Base-by-base conservation (phyloP, 1,140 invertebrate species). In the Venustaconcha ellipsiformis region DNA sequence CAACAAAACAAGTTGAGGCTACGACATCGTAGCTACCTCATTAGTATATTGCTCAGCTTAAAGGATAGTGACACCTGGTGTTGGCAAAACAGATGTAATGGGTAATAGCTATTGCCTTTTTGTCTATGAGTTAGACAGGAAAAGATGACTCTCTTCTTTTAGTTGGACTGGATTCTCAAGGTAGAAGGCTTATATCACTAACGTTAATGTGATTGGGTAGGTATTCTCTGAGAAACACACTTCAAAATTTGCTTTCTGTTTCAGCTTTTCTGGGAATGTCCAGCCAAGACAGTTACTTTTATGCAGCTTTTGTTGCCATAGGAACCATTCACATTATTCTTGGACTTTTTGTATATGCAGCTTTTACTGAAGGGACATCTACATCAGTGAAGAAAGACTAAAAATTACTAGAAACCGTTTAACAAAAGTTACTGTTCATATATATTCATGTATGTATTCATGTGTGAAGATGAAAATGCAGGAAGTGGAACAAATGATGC, bases 291-390 rank as follows among this genome's bases (percentile, higher is more conserved):
- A 87, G 89, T 72, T 95, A 93, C 82, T 94, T 94, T 72, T 93
- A 94, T 89, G 94, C 95, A 64, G 95, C 96, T 17, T 83, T 93
- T 67, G 91, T 93, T 26, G 92, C 95, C 64, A 95, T 96, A 55
- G 82, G 95, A 69, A 93, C 93, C 55, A 94, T 96, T 0, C 94
- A 96, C 89, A 80, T 94, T 5, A 95, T 97, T 78, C 94, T 96
- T 74, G 92, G 91, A 80, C 85, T 92, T 57, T 96, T 96, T 91
- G 93, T 93, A n/a, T 94, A 94, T 85, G 92, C 93, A 86, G 95
- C 94, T 13, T 94, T 94, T 84, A 91, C 93, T 80, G 95, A 96
- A 59, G 84, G 79, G 57, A 71, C 77, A 20, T 69, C 60, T 30
- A 75, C 80, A n/a, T 26, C 23, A 37, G 67, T 18, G 20, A 84